Evolutionary conservation across 23 tunicate species (phyloP).

Genomic region (Clavelina lepadiformis): DNA sequence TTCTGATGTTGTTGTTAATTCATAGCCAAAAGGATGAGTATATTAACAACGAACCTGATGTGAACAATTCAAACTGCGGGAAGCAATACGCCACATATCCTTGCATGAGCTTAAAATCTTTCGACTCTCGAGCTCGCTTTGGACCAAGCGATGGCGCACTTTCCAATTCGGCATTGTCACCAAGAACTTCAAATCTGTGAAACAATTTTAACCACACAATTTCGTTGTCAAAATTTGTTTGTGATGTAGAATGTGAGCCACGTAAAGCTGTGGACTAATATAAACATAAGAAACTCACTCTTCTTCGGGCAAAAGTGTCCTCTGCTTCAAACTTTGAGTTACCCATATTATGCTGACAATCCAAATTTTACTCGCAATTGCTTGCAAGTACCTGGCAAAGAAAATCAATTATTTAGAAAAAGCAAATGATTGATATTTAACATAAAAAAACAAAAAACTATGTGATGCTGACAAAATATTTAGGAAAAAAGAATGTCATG

Average conservation of each 20-base stretch:
- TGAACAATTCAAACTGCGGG: slow-evolving; percentile 54
- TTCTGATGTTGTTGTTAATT: too few species aligned
- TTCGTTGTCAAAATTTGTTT: too few species aligned
- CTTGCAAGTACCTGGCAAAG: slow-evolving; percentile 44
- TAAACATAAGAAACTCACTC: slow-evolving; percentile 49
- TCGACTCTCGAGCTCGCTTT: slow-evolving; percentile 28
- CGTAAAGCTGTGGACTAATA: too few species aligned
- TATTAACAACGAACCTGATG: too few species aligned
- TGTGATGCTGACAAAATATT: too few species aligned
- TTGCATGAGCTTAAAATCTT: slow-evolving; percentile 16
- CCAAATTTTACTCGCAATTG: slow-evolving; percentile 64
- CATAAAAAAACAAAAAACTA: too few species aligned
- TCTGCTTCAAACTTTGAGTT: slow-evolving; percentile 24
- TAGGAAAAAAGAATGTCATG: too few species aligned
- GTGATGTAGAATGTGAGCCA: too few species aligned
- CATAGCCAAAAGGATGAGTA: too few species aligned
- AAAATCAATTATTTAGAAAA: neutral
- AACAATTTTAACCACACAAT: neutral
- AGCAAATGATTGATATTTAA: too few species aligned
- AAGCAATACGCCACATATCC: slow-evolving; percentile 34
- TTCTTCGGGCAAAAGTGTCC: slow-evolving; percentile 41
- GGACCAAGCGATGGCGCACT: slow-evolving; percentile 32
- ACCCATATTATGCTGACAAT: slow-evolving; percentile 74
- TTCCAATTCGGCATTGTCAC: slow-evolving; percentile 42
- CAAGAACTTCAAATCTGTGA: slow-evolving; percentile 48